Evolutionary conservation across 2,113 vertebrate genomes (phyloP).

Genomic region (Nasalis larvatus): DNA sequence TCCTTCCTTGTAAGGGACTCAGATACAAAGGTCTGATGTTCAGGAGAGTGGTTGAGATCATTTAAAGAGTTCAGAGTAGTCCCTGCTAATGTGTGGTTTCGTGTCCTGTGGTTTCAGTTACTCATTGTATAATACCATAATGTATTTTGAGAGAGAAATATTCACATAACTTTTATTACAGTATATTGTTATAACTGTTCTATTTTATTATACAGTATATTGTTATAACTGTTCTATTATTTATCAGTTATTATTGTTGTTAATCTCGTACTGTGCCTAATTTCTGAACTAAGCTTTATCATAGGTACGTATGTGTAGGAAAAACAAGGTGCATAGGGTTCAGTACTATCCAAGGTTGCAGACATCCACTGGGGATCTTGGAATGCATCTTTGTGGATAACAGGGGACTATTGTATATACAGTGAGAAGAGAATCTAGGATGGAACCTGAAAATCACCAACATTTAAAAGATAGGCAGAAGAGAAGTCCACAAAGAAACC

Average conservation of each 20-base stretch:
- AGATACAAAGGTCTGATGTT: neutral
- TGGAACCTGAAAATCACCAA: neutral
- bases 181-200: neutral
- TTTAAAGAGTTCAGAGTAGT: neutral
- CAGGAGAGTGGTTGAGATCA: neutral
- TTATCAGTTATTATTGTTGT: neutral
- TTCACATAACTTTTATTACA: neutral
- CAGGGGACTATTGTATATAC: neutral
- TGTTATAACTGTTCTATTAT: neutral
- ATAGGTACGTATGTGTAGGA: neutral
- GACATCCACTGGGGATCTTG: neutral
- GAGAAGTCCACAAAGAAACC: neutral
- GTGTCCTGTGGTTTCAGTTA: neutral
- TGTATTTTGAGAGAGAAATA: neutral
- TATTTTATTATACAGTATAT: neutral
- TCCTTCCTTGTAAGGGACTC: neutral
- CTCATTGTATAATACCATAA: neutral
- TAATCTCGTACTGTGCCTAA: neutral
- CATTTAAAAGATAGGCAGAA: neutral
- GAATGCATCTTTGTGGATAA: neutral
- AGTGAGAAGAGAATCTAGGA: neutral
- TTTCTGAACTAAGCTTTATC: neutral
- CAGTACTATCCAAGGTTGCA: neutral
- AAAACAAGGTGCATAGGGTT: neutral
- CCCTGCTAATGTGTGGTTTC: neutral